Evolutionary conservation across 2,797 vertebrate genomes (phyloP).

Genomic region (Euthynnus affinis): DNA sequence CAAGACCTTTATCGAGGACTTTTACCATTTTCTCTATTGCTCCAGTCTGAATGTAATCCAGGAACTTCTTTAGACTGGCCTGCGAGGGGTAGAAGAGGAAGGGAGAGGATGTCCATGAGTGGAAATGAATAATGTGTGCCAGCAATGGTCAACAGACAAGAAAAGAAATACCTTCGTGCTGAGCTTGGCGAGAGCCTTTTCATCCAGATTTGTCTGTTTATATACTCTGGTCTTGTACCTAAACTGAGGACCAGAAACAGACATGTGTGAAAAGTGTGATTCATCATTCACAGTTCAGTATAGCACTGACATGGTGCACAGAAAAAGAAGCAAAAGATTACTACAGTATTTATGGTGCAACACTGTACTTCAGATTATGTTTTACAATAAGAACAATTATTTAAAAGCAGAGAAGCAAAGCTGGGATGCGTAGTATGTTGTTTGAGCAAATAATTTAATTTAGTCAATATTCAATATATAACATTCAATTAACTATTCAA

Average conservation of each 20-base stretch:
- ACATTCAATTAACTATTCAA: background rate
- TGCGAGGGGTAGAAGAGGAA: slow-evolving; percentile 59
- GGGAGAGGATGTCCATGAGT: background rate
- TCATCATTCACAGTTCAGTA: slow-evolving; percentile 36
- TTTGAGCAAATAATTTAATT: background rate
- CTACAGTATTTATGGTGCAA: slow-evolving; percentile 4
- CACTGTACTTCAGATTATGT: slow-evolving; percentile 7
- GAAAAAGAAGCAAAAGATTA: background rate
- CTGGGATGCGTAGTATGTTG: background rate
- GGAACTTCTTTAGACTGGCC: slow-evolving; percentile 94
- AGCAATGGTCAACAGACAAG: background rate
- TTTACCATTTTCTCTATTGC: slow-evolving; percentile 90
- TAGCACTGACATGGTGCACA: slow-evolving; percentile 12
- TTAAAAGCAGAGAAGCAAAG: background rate
- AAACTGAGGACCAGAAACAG: slow-evolving; percentile 85
- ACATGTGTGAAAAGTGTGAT: slow-evolving; percentile 45
- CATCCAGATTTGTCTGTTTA: slow-evolving; percentile 95
- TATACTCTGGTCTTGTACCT: slow-evolving; percentile 97
- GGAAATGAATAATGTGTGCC: background rate
- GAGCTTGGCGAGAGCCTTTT: slow-evolving; percentile 93
- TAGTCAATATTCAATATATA: background rate
- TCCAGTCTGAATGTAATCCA: slow-evolving; percentile 91
- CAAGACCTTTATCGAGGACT: slow-evolving; percentile 93
- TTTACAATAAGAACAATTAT: background rate
- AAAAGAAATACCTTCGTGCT: slow-evolving; percentile 90